Percentiles rank a stretch among this genome's conserved stretches.
Conservation (phyloP, 2,113 vertebrate species). For the Daubentonia madagascariensis region DNA sequence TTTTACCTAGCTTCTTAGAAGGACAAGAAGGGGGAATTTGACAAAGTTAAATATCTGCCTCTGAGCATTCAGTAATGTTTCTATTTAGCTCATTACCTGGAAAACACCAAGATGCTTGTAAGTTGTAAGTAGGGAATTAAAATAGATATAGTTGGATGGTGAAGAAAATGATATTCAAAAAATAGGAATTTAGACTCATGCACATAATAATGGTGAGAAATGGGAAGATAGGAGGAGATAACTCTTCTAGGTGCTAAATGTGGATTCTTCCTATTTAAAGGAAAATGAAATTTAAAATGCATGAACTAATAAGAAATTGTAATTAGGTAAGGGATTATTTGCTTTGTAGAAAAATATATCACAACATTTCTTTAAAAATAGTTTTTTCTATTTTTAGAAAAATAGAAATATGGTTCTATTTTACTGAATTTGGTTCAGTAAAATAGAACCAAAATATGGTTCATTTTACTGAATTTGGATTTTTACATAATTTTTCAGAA, state of each 20-base stretch:
- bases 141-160: not conserved
- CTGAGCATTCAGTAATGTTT: not conserved
- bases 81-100: not conserved
- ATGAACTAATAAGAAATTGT: not conserved
- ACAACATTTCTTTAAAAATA: not conserved
- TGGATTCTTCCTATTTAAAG: not conserved
- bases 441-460: no score
- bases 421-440: not conserved
- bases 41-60: not conserved
- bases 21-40: not conserved
- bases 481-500: not conserved
- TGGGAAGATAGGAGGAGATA: not conserved
- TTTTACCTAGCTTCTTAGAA: not conserved
- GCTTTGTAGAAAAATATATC: not conserved
- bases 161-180: not conserved
- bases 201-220: not conserved
- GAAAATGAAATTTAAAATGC: not conserved
- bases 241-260: not conserved
- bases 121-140: not conserved
- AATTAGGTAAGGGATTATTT: not conserved
- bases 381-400: no score
- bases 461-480: not conserved
- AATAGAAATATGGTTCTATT: not conserved
- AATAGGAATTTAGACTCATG: not conserved
- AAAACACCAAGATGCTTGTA: not conserved